These are phyloP conservation scores for Eledona agricola DNA, from an alignment of 2,888 invertebrate species.

Conservation along the genomic window DNA sequence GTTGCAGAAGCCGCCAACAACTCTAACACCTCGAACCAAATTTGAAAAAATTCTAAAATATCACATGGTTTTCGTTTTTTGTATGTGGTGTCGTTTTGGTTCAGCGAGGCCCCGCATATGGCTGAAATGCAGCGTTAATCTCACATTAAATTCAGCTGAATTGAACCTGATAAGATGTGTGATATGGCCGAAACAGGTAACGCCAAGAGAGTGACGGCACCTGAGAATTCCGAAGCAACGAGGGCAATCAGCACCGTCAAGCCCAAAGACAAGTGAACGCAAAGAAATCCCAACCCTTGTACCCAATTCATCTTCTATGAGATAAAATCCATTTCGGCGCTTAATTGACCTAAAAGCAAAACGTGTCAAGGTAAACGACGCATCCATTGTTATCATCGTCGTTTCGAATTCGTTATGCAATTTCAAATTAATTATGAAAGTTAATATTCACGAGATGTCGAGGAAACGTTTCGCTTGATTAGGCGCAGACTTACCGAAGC, in stretches of 20 bases:
- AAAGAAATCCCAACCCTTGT: slow-evolving; percentile 57
- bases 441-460: slow-evolving; percentile 24
- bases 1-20: slow-evolving; percentile 70
- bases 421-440: slow-evolving; percentile 20
- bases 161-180: slow-evolving; percentile 66
- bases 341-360: slow-evolving; percentile 26
- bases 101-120: slow-evolving; percentile 49
- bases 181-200: slow-evolving; percentile 65
- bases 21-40: slow-evolving; percentile 70
- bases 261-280: slow-evolving; percentile 68
- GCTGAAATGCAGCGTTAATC: slow-evolving; percentile 44
- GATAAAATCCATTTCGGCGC: slow-evolving; percentile 21
- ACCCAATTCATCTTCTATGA: slow-evolving; percentile 45
- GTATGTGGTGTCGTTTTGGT: slow-evolving; percentile 51
- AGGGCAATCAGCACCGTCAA: slow-evolving; percentile 68
- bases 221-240: slow-evolving; percentile 68
- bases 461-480: slow-evolving; percentile 8
- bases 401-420: slow-evolving; percentile 21
- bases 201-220: slow-evolving; percentile 68
- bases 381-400: slow-evolving; percentile 18
- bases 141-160: no score
- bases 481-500: slow-evolving; percentile 14
- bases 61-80: slow-evolving; percentile 63
- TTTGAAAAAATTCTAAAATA: slow-evolving; percentile 67
- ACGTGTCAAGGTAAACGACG: slow-evolving; percentile 23